Percentiles rank a stretch among this genome's conserved stretches.
These are phyloP conservation scores for Laodelphax striatellus DNA, from an alignment of 1,140 invertebrate genomes.

Conservation along the genomic window DNA sequence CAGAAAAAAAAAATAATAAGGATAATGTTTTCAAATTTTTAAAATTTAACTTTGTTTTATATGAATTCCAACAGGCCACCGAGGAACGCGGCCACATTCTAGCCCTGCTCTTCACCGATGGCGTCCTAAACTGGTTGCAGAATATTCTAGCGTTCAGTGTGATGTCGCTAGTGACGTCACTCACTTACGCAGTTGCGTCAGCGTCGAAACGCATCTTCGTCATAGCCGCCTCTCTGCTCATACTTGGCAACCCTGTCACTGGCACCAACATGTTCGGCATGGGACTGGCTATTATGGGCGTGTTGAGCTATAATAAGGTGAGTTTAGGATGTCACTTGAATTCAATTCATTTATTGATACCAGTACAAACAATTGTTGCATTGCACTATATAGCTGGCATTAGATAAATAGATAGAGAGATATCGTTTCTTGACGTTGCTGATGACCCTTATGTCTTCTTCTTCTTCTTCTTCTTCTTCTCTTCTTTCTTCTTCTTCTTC, in stretches of 20 bases:
- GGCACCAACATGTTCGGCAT: conserved; percentile 80
- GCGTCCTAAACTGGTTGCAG: conserved; percentile 84
- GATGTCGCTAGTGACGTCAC: conserved; percentile 74
- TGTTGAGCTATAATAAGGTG: conserved; percentile 78
- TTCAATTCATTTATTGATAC: too few relatives aligned
- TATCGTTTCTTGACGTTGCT: too few relatives aligned
- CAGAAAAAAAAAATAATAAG: too few relatives aligned
- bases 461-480: too few relatives aligned
- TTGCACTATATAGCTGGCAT: too few relatives aligned
- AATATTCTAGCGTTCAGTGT: conserved; percentile 92
- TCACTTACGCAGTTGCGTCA: conserved; percentile 92
- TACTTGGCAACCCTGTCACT: conserved; percentile 87
- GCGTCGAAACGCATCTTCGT: conserved; percentile 92
- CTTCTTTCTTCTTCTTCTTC: too few relatives aligned
- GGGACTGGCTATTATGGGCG: conserved; percentile 79
- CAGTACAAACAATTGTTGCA: too few relatives aligned
- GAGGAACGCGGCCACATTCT: conserved; percentile 37
- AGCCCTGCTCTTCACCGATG: conserved; percentile 65
- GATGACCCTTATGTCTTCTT: too few relatives aligned
- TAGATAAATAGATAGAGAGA: too few relatives aligned
- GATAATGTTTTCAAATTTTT: too few relatives aligned
- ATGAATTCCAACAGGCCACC: conserved; percentile 20
- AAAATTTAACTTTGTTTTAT: too few relatives aligned
- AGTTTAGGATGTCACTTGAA: too few relatives aligned
- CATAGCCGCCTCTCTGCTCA: conserved; percentile 76